Evolutionary conservation across 2,797 vertebrate species (phyloP).

Genomic region (Neomorphus geoffroyi): DNA sequence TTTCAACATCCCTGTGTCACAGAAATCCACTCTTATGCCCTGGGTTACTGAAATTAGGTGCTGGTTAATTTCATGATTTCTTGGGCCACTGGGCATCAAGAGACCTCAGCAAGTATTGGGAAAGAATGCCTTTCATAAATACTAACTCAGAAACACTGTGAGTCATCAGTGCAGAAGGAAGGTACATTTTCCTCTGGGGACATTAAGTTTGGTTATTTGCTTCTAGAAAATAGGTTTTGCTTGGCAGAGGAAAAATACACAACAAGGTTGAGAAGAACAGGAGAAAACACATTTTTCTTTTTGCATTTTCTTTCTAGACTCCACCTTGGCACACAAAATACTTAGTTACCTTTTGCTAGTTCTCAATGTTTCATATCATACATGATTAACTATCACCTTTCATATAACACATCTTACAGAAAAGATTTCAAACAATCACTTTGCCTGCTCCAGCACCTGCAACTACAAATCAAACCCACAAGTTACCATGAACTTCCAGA

Average conservation of each 20-base stretch:
- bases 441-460: not conserved
- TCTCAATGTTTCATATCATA: not conserved
- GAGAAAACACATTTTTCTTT: not conserved
- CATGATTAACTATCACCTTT: not conserved
- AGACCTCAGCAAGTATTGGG: not conserved
- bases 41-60: not conserved
- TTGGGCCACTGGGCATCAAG: not conserved
- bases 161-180: not conserved
- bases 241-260: not conserved
- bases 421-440: not conserved
- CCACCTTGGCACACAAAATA: not conserved
- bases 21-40: not conserved
- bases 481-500: not conserved
- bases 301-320: not conserved
- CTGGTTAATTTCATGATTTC: not conserved
- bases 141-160: not conserved
- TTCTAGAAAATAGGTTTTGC: not conserved
- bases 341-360: not conserved
- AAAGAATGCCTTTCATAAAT: not conserved
- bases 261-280: not conserved
- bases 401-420: not conserved
- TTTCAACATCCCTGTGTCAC: slow-evolving; percentile 13
- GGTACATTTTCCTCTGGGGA: not conserved
- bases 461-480: not conserved
- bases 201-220: not conserved